Evolutionary conservation across 2,888 invertebrate species (phyloP).

Genomic region (Chaetoderma sp.): DNA sequence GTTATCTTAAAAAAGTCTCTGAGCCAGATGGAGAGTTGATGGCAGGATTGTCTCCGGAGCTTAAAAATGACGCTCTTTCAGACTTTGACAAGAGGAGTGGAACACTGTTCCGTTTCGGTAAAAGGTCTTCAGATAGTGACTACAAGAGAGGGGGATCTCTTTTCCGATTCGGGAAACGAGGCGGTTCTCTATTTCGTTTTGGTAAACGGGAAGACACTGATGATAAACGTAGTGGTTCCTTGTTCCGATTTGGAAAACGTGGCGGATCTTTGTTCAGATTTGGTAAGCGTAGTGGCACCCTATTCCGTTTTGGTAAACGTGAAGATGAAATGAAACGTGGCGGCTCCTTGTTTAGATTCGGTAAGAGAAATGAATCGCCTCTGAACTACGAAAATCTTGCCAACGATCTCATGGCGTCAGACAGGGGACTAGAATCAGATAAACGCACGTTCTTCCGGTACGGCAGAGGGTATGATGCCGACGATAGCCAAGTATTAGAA

Average conservation of each 20-base stretch:
- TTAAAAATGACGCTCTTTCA: no score
- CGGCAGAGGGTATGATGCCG: slow-evolving; percentile 18
- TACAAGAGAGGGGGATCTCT: slow-evolving; percentile 2
- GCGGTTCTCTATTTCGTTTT: slow-evolving; percentile 6
- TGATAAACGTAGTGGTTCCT: no score
- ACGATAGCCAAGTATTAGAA: background rate
- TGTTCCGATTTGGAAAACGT: slow-evolving; percentile 48
- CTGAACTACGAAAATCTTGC: background rate
- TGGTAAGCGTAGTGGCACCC: slow-evolving; percentile 22
- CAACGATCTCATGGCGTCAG: slow-evolving; percentile 3
- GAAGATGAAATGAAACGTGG: no score
- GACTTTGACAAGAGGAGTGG: no score
- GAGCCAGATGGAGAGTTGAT: no score
- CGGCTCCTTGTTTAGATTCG: slow-evolving; percentile 13
- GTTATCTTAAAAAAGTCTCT: no score
- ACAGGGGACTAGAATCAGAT: slow-evolving; percentile 13
- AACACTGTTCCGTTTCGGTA: no score
- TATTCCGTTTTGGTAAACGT: slow-evolving; percentile 48
- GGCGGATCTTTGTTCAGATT: slow-evolving; percentile 22
- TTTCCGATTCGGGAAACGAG: slow-evolving; percentile 1
- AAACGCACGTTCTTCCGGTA: slow-evolving; percentile 16
- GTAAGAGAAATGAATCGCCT: background rate
- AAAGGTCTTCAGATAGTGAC: no score
- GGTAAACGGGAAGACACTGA: no score
- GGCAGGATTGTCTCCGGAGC: no score